Percentiles rank a stretch among this genome's conserved stretches.
These are phyloP conservation scores for Hylaeus volcanicus DNA, from an alignment of 1,140 invertebrate genomes.

Conservation along the genomic window DNA sequence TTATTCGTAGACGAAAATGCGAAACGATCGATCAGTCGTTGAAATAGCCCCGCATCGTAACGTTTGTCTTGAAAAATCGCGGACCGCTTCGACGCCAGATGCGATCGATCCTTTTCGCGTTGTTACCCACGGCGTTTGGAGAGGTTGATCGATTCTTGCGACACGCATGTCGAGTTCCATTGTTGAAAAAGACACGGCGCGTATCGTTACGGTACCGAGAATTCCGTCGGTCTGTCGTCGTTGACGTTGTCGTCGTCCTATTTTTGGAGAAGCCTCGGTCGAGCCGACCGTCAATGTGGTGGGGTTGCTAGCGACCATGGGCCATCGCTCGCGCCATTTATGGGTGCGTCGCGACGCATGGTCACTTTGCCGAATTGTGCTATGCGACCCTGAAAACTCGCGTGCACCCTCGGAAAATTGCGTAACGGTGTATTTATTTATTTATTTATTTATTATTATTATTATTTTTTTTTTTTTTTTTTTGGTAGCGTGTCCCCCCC, in stretches of 20 bases:
- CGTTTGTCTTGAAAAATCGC: background rate
- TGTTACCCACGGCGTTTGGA: too few relatives aligned
- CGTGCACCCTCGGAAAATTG: background rate
- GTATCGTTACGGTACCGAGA: conserved; percentile 19
- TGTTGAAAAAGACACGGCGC: background rate
- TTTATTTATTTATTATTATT: too few relatives aligned
- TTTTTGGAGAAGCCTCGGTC: conserved; percentile 77
- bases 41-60: background rate
- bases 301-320: conserved; percentile 68
- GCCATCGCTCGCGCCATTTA: conserved; percentile 80
- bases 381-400: conserved; percentile 22
- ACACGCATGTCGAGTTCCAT: background rate
- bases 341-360: conserved; percentile 74
- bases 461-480: too few relatives aligned
- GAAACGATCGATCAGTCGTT: conserved; percentile 20
- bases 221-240: conserved; percentile 43
- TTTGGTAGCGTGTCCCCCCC: background rate
- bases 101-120: background rate
- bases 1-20: conserved; percentile 24
- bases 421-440: background rate
- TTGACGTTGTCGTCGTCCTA: conserved; percentile 71
- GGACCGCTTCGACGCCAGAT: too few relatives aligned
- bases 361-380: conserved; percentile 66
- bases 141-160: background rate
- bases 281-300: conserved; percentile 63